Conservation (phyloP, 2,113 vertebrate genomes). For the Oreotragus oreotragus region DNA sequence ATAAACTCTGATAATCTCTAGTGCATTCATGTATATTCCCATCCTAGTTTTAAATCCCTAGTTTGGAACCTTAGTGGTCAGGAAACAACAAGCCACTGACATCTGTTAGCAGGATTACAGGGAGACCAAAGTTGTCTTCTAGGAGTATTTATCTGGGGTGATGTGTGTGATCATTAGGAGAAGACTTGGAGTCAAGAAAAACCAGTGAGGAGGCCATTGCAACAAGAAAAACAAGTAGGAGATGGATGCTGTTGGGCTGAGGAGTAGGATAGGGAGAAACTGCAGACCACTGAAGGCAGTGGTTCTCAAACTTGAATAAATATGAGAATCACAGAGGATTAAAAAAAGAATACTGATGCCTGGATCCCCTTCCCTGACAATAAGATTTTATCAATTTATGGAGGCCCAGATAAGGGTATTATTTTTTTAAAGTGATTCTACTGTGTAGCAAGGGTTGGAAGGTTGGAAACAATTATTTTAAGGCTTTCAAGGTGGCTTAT, state of each 20-base stretch:
- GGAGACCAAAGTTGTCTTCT: background rate
- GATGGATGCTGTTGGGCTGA: background rate
- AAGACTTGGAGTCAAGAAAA: background rate
- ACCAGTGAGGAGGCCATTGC: background rate
- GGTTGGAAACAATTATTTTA: background rate
- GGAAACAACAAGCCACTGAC: background rate
- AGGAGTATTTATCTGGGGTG: background rate
- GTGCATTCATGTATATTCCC: background rate
- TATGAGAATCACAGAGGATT: background rate
- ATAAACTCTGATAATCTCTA: background rate
- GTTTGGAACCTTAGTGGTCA: background rate
- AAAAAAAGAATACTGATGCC: background rate
- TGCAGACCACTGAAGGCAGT: too few relatives aligned
- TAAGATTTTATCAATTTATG: background rate
- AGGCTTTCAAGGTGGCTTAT: background rate
- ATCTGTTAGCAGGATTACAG: background rate
- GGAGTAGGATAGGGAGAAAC: background rate
- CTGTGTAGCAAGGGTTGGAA: background rate
- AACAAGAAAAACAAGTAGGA: background rate
- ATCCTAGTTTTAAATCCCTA: background rate
- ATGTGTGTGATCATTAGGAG: background rate
- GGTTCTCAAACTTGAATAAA: background rate
- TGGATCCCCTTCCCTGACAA: background rate
- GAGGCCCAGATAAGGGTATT: background rate
- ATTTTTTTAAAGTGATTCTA: background rate